Evolutionary conservation across 2,113 vertebrate species (phyloP), one percentile per base, ranked within the genome.

Genomic region (Zosterops pallidus): DNA sequence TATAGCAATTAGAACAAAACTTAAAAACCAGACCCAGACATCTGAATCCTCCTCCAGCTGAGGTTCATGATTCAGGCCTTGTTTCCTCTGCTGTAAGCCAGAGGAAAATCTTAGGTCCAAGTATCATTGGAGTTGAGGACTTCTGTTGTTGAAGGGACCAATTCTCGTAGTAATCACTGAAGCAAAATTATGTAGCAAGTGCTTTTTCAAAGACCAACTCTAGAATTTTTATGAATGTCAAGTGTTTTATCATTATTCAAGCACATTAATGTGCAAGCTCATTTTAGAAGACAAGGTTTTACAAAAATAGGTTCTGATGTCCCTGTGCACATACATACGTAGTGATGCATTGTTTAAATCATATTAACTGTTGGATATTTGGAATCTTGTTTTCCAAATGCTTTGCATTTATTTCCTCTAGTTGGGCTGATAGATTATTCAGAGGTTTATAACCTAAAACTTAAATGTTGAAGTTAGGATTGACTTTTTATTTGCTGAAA

Each of bases 241-340:
- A 15, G 35, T 84, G 26, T 29, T 65, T 52, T n/a, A 20, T 59
- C 28, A 6, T 53, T 70, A 53, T 41, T 85, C 3, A 14, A 68
- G 19, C 35, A 55, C 28, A 37, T 59, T 28, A 12, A 76, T 42
- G 37, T 39, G 9, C 56, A 44, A 49, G 31, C 26, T 86, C 12
- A 7, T n/a, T 78, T 91, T 63, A 55, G 35, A 49, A 63, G 19
- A 14, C 17, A 56, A n/a, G 7, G 11, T 50, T 79, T 69, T 90
- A 24, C 15, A 29, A 41, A 65, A 55, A 35, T 21, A 50, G 5
- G 4, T 79, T 76, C 57, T 62, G 23, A 35, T 76, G 31, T 83
- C n/a, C 26, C 20, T 24, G 14, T 62, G 9, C 4, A 1, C 9
- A 6, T 69, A 2, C 7, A 10, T 1, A 1, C 0, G 0, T 62